Percentiles rank a stretch among this genome's conserved stretches.
Evolutionary conservation across 2,113 vertebrate genomes (phyloP).

Genomic region (Barbus barbus): DNA sequence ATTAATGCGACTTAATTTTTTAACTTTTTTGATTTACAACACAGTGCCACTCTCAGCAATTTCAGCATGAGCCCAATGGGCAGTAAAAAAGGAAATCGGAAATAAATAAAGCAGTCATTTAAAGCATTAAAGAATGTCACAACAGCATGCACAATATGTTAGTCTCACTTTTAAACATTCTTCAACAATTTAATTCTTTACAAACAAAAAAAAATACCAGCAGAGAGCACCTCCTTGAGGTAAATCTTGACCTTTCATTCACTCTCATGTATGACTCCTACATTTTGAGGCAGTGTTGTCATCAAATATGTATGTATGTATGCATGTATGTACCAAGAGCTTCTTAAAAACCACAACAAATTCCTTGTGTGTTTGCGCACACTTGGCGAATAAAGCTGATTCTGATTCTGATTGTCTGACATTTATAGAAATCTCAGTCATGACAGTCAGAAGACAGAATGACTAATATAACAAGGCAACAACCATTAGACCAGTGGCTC

Average conservation of each 20-base stretch:
- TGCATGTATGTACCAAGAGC: no score
- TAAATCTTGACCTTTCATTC: slow-evolving; percentile 16
- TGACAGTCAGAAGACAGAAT: background rate
- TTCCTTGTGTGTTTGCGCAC: no score
- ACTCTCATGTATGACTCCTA: background rate
- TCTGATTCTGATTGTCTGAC: background rate
- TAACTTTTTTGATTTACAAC: slow-evolving; percentile 45
- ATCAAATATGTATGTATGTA: no score
- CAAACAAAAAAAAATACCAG: background rate
- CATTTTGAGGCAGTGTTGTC: background rate
- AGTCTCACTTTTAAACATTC: background rate
- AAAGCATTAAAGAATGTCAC: slow-evolving; percentile 4
- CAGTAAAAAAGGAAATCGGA: background rate
- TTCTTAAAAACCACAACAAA: no score
- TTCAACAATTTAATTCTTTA: background rate
- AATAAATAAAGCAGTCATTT: slow-evolving; percentile 7
- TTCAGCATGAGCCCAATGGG: background rate
- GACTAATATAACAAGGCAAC: background rate
- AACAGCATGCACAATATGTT: background rate
- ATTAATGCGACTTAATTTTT: no score
- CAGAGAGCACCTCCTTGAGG: background rate
- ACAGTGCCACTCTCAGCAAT: background rate
- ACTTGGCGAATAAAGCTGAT: no score
- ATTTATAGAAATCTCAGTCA: background rate
- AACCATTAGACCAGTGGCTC: background rate